These are phyloP conservation scores for Drosophila stalkeri DNA, from an alignment of 2,888 invertebrate species.

Conservation along the genomic window DNA sequence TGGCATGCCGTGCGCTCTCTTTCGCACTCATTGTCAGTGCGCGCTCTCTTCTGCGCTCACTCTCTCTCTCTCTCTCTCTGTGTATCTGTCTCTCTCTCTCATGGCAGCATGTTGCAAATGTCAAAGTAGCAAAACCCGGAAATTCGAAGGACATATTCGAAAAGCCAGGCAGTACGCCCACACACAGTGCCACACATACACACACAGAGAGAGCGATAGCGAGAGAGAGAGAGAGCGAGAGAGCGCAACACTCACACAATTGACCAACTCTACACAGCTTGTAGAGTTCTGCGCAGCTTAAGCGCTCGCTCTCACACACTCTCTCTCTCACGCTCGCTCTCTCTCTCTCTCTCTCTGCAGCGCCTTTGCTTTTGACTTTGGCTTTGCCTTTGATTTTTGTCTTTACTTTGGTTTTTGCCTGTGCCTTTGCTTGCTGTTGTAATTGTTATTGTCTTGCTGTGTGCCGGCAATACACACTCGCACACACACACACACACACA, in stretches of 20 bases:
- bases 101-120: constrained; percentile 80
- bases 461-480: constrained; percentile 62
- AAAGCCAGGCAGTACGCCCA: constrained; percentile 39
- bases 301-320: constrained; percentile 4
- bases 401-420: constrained; percentile 48
- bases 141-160: constrained; percentile 84
- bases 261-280: constrained; percentile 47
- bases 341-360: constrained; percentile 5
- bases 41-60: neutral
- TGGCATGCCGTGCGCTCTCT: constrained; percentile 23
- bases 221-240: constrained; percentile 15
- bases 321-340: neutral
- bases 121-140: constrained; percentile 84
- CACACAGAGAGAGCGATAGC: constrained; percentile 1
- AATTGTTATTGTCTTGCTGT: constrained; percentile 72
- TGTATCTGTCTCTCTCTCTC: constrained; percentile 1
- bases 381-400: constrained; percentile 45
- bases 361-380: constrained; percentile 7
- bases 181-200: constrained; percentile 5
- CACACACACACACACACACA: constrained; percentile 6
- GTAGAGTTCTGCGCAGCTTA: constrained; percentile 40
- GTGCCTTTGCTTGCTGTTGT: constrained; percentile 32
- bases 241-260: constrained; percentile 14
- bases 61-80: constrained; percentile 11
- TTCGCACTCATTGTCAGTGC: neutral